Evolutionary conservation across 1,140 invertebrate genomes (phyloP).

Genomic region (Lucilia sericata): DNA sequence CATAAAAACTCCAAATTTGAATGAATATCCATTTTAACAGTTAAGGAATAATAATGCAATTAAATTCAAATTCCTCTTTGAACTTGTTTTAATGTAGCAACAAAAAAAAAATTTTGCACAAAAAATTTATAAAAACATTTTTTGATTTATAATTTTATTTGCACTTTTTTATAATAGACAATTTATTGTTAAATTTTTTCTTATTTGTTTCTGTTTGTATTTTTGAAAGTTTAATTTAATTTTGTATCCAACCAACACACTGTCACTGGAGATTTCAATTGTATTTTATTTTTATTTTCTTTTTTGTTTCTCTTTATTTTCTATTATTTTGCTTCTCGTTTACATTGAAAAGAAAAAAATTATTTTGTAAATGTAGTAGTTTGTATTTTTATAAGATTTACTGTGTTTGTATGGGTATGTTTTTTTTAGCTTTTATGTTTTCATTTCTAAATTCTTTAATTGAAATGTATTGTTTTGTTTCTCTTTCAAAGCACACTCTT

Average conservation of each 20-base stretch:
- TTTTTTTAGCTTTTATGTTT: conserved; percentile 10
- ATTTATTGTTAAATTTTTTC: not conserved
- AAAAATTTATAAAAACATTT: not conserved
- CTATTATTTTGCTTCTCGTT: not conserved
- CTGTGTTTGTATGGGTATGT: not conserved
- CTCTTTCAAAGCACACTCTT: not conserved
- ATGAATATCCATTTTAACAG: conserved; percentile 38
- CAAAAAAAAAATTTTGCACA: not conserved
- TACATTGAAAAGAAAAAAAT: not conserved
- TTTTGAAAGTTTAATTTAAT: not conserved
- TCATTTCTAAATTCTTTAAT: not conserved
- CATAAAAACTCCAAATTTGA: conserved; percentile 60
- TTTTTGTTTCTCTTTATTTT: not conserved
- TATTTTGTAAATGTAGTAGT: not conserved
- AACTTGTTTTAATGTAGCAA: too few species aligned
- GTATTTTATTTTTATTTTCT: not conserved
- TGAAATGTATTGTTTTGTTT: not conserved
- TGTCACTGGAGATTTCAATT: conserved; percentile 11
- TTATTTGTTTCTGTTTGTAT: not conserved
- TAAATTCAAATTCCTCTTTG: too few species aligned
- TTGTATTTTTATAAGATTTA: not conserved
- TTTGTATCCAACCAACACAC: not conserved
- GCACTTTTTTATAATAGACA: not conserved
- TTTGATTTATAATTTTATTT: not conserved
- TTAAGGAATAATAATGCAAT: too few species aligned